Evolutionary conservation across 92 coral and sea anemone genomes (phyloP).

Genomic region (Palythoa heliodiscus): DNA sequence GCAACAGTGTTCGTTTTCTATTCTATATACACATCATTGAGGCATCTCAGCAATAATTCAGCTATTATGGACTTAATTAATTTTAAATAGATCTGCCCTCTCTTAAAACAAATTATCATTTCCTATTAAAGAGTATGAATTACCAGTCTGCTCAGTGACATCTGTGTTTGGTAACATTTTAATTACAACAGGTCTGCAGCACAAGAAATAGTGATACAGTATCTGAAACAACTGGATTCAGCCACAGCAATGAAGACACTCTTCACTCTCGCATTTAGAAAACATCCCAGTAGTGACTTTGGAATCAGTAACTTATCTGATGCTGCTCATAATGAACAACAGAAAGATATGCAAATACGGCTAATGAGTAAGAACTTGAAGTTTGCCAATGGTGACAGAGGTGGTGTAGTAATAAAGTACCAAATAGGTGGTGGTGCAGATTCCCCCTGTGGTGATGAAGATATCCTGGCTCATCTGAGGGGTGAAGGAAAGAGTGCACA

Average conservation of each 20-base stretch:
- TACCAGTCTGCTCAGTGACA: too few relatives aligned
- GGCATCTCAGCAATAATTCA: too few relatives aligned
- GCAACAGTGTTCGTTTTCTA: too few relatives aligned
- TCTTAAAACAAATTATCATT: too few relatives aligned
- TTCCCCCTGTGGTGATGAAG: slow-evolving; percentile 35
- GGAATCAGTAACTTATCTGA: background rate
- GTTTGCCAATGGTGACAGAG: slow-evolving; percentile 84
- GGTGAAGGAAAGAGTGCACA: slow-evolving; percentile 54
- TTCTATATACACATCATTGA: too few relatives aligned
- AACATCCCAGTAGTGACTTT: slow-evolving; percentile 46
- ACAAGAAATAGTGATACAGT: slow-evolving; percentile 76
- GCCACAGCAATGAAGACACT: slow-evolving; percentile 58
- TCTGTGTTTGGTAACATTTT: background rate
- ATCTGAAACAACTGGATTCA: slow-evolving; percentile 67
- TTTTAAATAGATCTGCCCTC: too few relatives aligned
- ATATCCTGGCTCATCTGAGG: slow-evolving; percentile 54
- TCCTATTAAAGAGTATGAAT: too few relatives aligned
- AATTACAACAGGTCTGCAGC: slow-evolving; percentile 64
- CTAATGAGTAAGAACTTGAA: slow-evolving; percentile 60
- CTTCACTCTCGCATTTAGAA: slow-evolving; percentile 69
- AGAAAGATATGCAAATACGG: slow-evolving; percentile 21
- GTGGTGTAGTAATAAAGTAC: slow-evolving; percentile 69
- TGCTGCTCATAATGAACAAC: background rate
- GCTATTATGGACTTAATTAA: too few relatives aligned
- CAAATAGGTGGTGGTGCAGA: background rate